phyloP scores from a whole-genome alignment of 2,113 vertebrate species.

The Sinocyclocheilus grahami region DNA sequence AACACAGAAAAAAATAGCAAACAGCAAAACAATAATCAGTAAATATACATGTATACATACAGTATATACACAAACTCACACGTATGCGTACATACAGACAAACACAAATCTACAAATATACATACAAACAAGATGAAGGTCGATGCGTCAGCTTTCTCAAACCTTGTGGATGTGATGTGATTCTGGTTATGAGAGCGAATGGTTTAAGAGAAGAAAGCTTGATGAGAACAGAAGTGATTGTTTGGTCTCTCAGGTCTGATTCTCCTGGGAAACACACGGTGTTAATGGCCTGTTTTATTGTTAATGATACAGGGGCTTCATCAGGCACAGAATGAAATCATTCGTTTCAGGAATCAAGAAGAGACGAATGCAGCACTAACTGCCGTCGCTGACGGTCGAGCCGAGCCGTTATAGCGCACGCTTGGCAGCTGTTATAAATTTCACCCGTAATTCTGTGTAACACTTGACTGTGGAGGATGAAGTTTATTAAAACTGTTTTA shows the following conservation, averaged over 20 bases:
- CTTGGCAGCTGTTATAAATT: background rate
- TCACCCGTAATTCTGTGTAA: background rate
- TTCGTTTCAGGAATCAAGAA: background rate
- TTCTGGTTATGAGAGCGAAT: background rate
- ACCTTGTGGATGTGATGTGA: background rate
- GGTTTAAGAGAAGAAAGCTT: background rate
- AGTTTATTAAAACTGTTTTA: conserved; percentile 15
- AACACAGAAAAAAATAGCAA: too few relatives aligned
- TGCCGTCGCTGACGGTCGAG: background rate
- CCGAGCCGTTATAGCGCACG: background rate
- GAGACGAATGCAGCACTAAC: background rate
- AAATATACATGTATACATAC: too few relatives aligned
- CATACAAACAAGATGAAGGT: background rate
- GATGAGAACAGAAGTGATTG: background rate
- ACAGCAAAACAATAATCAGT: too few relatives aligned
- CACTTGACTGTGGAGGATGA: conserved; percentile 1
- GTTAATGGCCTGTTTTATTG: background rate
- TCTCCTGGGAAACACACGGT: background rate
- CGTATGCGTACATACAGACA: too few relatives aligned
- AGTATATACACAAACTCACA: too few relatives aligned
- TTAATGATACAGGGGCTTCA: conserved; percentile 23
- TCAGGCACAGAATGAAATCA: background rate
- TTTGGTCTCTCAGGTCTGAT: background rate
- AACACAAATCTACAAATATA: too few relatives aligned
- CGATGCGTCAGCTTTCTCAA: background rate